Percentiles rank a stretch among this genome's conserved stretches.
Evolutionary conservation across 2,797 vertebrate species (phyloP).

Genomic region (Xiphophorus birchmanni): DNA sequence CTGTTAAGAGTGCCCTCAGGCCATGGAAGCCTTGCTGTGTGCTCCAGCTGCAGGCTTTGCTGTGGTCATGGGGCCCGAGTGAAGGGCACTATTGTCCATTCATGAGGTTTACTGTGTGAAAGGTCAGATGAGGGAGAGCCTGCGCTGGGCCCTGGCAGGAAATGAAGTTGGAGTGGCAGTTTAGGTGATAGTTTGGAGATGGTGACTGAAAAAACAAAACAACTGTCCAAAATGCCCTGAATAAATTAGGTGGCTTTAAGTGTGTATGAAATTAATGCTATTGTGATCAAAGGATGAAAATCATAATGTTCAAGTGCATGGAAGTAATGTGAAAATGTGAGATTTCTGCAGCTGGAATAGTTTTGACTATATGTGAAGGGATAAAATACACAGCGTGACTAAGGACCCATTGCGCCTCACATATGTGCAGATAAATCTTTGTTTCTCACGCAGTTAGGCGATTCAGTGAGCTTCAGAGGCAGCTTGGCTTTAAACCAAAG

Average conservation of each 20-base stretch:
- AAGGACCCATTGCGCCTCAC: constrained; percentile 50
- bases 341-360: constrained; percentile 1
- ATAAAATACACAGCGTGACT: constrained; percentile 49
- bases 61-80: constrained; percentile 73
- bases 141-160: constrained; percentile 68
- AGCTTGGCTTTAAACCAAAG: constrained; percentile 58
- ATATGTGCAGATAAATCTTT: constrained; percentile 82
- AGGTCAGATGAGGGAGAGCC: constrained; percentile 77
- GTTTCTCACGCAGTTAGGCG: constrained; percentile 75
- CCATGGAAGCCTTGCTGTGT: constrained; percentile 65
- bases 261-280: constrained; percentile 2
- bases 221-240: constrained; percentile 26
- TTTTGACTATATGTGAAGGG: constrained; percentile 18
- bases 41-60: constrained; percentile 81
- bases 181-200: constrained; percentile 50
- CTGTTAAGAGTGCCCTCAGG: constrained; percentile 74
- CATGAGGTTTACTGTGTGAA: constrained; percentile 83
- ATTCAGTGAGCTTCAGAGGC: constrained; percentile 54
- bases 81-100: constrained; percentile 84
- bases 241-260: background rate
- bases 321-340: constrained; percentile 18
- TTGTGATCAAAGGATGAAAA: constrained; percentile 13
- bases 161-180: constrained; percentile 77
- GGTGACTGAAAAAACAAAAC: constrained; percentile 62
- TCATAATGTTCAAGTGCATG: background rate